phyloP scores from a whole-genome alignment of 2,888 invertebrate genomes.

The Acanthosepion pharaonis region DNA sequence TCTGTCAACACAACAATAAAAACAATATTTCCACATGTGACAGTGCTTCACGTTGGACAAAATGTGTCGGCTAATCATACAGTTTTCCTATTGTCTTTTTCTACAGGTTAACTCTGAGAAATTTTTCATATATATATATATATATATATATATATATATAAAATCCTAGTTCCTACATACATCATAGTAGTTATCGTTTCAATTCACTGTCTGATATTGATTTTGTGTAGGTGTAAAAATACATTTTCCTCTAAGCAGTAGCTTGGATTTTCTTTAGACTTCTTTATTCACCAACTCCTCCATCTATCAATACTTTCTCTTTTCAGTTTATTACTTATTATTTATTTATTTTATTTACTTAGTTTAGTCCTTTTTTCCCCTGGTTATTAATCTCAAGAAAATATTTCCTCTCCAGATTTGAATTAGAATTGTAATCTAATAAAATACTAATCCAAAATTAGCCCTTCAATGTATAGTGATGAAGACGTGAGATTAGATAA shows the following conservation, averaged over 20 bases:
- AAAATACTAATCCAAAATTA: neutral
- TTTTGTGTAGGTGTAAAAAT: neutral
- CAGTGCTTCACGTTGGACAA: too few relatives aligned
- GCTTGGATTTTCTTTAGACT: neutral
- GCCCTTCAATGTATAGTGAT: neutral
- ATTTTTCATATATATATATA: too few relatives aligned
- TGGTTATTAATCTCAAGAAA: neutral
- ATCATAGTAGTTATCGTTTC: neutral
- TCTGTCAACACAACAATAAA: too few relatives aligned
- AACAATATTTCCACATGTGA: too few relatives aligned
- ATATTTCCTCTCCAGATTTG: neutral
- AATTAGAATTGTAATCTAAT: neutral
- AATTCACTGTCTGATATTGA: neutral
- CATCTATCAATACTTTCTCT: neutral
- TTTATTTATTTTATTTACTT: neutral
- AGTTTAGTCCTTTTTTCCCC: neutral
- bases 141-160: neutral
- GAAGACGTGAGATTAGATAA: neutral
- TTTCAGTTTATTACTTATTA: neutral
- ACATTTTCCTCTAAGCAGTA: neutral
- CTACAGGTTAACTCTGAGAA: too few relatives aligned
- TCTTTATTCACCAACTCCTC: neutral
- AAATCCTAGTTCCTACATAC: neutral
- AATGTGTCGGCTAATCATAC: too few relatives aligned
- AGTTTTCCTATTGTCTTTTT: too few relatives aligned